phyloP scores from a whole-genome alignment of 2,888 invertebrate species.

The Cryptocephalus moraei region DNA sequence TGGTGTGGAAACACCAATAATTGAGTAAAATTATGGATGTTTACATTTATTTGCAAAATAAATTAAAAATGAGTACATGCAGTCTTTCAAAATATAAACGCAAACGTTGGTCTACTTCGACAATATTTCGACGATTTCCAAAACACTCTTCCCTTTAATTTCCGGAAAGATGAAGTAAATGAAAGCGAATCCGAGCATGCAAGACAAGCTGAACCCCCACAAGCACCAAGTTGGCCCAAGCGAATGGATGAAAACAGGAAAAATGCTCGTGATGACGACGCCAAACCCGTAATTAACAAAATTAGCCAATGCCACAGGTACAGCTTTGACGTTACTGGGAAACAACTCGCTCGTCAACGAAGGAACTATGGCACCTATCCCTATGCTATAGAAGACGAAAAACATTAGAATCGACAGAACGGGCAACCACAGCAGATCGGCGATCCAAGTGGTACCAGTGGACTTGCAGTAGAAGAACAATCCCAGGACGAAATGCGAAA shows the following conservation, averaged over 20 bases:
- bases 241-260: background rate
- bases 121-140: constrained; percentile 7
- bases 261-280: background rate
- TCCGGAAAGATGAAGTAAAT: constrained; percentile 9
- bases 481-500: constrained; percentile 46
- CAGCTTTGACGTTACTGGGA: constrained; percentile 52
- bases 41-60: too few species aligned
- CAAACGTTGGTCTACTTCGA: too few species aligned
- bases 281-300: too few species aligned
- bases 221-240: constrained; percentile 1
- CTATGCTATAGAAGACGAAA: constrained; percentile 57
- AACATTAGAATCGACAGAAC: constrained; percentile 57
- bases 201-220: constrained; percentile 7
- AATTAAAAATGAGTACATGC: too few species aligned
- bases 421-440: constrained; percentile 53
- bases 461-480: constrained; percentile 52
- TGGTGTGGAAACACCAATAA: too few species aligned
- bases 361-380: constrained; percentile 68
- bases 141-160: constrained; percentile 12
- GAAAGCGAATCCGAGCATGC: constrained; percentile 5
- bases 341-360: constrained; percentile 73
- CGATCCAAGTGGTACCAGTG: constrained; percentile 14
- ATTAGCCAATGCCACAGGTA: too few species aligned
- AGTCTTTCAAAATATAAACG: too few species aligned
- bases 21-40: too few species aligned